Base-by-base conservation (phyloP, 1,140 invertebrate genomes). In the Cheumatopsyche charites region DNA sequence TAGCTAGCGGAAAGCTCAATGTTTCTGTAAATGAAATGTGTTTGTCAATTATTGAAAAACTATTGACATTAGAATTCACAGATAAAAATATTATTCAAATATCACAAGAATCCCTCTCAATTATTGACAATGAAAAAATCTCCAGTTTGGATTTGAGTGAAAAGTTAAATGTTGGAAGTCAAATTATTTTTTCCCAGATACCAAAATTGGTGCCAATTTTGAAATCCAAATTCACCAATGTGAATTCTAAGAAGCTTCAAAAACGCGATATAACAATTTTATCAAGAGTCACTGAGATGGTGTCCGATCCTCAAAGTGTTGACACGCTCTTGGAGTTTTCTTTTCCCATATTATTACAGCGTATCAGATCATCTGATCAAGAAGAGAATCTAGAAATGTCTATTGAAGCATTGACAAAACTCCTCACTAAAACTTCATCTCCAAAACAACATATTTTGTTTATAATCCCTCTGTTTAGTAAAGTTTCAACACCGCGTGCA, bases 231-330 rank as follows among this genome's bases (percentile, higher is more conserved):
- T 78, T 90, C 0, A 79, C 84, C 12, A 85, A 83, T 70, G 87
- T 88, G 47, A 90, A 87, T 70, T 83, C 83, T 0, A 82, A 86
- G 70, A 80, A 78, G 65, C 78, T 91, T 0, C 90, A 87, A 68
- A 87, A 86, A 78, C 87, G 87, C 25, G 93, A 96, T 77, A 80
- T 96, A 0, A 86, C 89, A 7, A 93, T 97, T 72, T 82, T 97
- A 0, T 92, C 92, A 0, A 86, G 91, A 70, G 85, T 94, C 7
- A 93, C 92, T 0, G 88, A 91, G 79, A 84, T 93, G 47, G 90
- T 91, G 0, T 84, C 85, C 3, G 88, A 91, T 66, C 78, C 87
- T 0, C 83, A 88, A 45, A 87, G 88, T 36, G 91, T 91, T 75
- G 87, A 90, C 66, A 86, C 85, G 6, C 80, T 96, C 11, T 79